Evolutionary conservation across 2,797 vertebrate genomes (phyloP), one percentile per base, ranked within the genome.

Genomic region (Rhadinocentrus ornatus): DNA sequence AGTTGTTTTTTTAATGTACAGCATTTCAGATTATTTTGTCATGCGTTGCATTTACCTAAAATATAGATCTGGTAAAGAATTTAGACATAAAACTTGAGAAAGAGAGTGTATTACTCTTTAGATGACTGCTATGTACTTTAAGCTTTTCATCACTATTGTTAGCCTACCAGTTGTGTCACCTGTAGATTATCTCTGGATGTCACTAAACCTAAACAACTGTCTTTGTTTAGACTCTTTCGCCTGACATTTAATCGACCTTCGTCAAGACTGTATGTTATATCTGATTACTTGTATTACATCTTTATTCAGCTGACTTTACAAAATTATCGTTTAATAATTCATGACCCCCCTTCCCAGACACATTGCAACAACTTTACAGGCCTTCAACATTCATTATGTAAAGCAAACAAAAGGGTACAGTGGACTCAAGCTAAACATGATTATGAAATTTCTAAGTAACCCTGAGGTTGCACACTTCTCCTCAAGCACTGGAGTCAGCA

Each of bases 401-500:
- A 68, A 13, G 41, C 67, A 3, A 52, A 22, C 50, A 57, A 78
- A 66, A 71, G 18, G n/a, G 10, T 22, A 22, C 12, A 24, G 35
- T 65, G 59, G 52, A 9, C 64, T 57, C 24, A 15, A 50, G 37
- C 59, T 69, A 65, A 52, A 83, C 53, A 64, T 18, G 35, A 64
- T 46, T 34, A 37, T 54, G 55, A 29, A 59, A 54, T 22, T 62
- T 54, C 11, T 11, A 26, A 53, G 55, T 59, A 68, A 74, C 54
- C 76, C 71, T 61, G 65, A 68, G 69, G 78, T 53, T 75, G 75
- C 75, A 74, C 34, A 37, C 32, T 58, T 32, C 20, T 83, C 72
- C 59, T 76, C 75, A 57, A 75, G 73, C 15, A 61, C 59, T 29
- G 0, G 69, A 82, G 69, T 78, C 80, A 88, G 83, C 69, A 84